Percentiles rank a stretch among this genome's conserved stretches.
phyloP scores from a whole-genome alignment of 2,888 invertebrate genomes.

The Nebria salina region DNA sequence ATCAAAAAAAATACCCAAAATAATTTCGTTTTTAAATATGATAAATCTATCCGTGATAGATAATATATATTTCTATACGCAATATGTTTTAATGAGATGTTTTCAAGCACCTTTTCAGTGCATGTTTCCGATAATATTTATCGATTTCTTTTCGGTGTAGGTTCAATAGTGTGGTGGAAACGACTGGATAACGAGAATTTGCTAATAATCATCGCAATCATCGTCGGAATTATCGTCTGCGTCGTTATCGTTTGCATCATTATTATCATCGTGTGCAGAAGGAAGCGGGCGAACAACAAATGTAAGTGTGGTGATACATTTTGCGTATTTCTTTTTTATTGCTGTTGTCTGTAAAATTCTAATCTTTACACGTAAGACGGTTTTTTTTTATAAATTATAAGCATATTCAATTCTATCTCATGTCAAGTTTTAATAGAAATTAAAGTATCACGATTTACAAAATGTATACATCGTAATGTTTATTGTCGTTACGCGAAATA shows the following conservation, averaged over 20 bases:
- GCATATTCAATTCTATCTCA: background rate
- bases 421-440: background rate
- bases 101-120: slow-evolving; percentile 30
- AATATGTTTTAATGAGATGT: slow-evolving; percentile 12
- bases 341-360: background rate
- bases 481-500: background rate
- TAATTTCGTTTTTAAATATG: background rate
- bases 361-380: too few relatives aligned
- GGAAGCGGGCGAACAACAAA: slow-evolving; percentile 83
- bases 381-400: background rate
- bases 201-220: slow-evolving; percentile 76
- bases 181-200: slow-evolving; percentile 80
- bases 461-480: too few relatives aligned
- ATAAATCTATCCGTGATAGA: background rate
- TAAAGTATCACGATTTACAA: too few relatives aligned
- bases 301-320: slow-evolving; percentile 69
- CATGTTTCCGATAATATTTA: background rate
- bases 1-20: background rate
- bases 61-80: background rate
- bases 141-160: slow-evolving; percentile 62
- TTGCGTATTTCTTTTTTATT: background rate
- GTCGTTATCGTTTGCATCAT: slow-evolving; percentile 85
- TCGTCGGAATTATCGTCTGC: slow-evolving; percentile 72
- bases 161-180: slow-evolving; percentile 83
- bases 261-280: slow-evolving; percentile 85